A percentile compares a stretch with the other conserved stretches of the same genome.
Conservation (phyloP, 2,113 vertebrate species). For the Petaurus breviceps region DNA sequence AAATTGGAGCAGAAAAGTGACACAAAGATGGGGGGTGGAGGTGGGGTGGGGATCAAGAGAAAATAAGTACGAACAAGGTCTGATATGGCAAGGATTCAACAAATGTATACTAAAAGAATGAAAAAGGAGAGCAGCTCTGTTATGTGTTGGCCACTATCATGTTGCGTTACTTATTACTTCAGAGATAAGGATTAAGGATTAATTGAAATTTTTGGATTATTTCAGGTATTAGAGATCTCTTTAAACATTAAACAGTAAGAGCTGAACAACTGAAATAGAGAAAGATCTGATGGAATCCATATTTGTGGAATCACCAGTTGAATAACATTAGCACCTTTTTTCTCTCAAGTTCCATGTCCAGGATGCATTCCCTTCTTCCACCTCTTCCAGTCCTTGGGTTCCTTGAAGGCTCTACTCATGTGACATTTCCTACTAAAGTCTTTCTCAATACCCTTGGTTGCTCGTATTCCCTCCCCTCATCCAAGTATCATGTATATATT, state of each 20-base stretch:
- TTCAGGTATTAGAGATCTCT: constrained; percentile 67
- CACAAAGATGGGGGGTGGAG: background rate
- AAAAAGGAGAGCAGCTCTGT: constrained; percentile 22
- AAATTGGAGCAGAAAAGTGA: background rate
- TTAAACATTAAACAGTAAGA: constrained; percentile 47
- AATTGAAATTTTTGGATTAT: constrained; percentile 55
- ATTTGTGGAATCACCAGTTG: constrained; percentile 56
- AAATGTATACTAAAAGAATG: background rate
- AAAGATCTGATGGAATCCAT: constrained; percentile 42
- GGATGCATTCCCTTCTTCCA: background rate
- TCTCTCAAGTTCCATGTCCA: background rate
- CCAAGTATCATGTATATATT: background rate
- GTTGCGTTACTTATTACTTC: constrained; percentile 58
- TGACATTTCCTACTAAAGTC: background rate
- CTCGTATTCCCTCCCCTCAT: background rate
- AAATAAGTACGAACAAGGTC: background rate
- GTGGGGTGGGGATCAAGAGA: too few relatives aligned
- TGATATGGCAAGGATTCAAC: background rate
- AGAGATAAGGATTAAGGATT: constrained; percentile 66
- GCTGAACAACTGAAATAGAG: background rate
- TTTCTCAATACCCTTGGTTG: background rate
- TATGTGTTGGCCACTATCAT: constrained; percentile 56
- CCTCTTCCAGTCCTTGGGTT: background rate
- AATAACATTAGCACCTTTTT: background rate
- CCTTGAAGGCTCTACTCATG: background rate